phyloP scores from a whole-genome alignment of 2,888 invertebrate genomes.

The Agrochola lota region DNA sequence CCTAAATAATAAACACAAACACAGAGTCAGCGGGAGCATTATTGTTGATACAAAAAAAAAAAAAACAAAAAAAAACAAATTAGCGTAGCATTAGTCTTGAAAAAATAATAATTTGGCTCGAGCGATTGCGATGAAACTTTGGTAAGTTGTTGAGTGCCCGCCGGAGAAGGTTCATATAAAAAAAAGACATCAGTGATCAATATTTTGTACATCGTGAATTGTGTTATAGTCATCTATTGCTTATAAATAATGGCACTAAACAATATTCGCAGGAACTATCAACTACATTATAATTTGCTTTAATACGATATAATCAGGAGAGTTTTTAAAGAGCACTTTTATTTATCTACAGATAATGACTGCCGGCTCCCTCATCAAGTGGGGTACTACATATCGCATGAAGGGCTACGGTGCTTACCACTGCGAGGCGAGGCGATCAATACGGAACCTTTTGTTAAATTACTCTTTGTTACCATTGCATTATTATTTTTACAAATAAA shows the following conservation, averaged over 20 bases:
- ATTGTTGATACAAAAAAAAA: too few species aligned
- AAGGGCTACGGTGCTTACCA: conserved; percentile 87
- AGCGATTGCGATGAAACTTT: too few species aligned
- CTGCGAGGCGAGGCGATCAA: conserved; percentile 75
- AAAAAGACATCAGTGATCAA: not conserved
- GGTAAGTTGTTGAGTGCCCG: too few species aligned
- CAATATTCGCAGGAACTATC: not conserved
- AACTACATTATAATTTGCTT: not conserved
- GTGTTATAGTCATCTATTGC: not conserved
- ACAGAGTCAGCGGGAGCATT: not conserved
- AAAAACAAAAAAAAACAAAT: too few species aligned
- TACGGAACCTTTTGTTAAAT: conserved; percentile 24
- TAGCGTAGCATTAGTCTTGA: too few species aligned
- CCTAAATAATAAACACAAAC: conserved; percentile 7
- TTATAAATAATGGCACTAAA: not conserved
- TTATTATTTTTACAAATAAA: conserved; percentile 71
- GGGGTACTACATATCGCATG: conserved; percentile 88
- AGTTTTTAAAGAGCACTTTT: not conserved
- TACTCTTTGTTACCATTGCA: conserved; percentile 48
- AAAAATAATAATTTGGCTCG: too few species aligned
- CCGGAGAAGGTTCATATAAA: too few species aligned
- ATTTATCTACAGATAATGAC: conserved; percentile 89
- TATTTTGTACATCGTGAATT: not conserved
- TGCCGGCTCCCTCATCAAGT: conserved; percentile 93
- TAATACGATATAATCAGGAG: not conserved